A percentile compares a stretch with the other conserved stretches of the same genome.
Conservation (phyloP, 2,888 invertebrate genomes). For the Exocentrus adspersus region DNA sequence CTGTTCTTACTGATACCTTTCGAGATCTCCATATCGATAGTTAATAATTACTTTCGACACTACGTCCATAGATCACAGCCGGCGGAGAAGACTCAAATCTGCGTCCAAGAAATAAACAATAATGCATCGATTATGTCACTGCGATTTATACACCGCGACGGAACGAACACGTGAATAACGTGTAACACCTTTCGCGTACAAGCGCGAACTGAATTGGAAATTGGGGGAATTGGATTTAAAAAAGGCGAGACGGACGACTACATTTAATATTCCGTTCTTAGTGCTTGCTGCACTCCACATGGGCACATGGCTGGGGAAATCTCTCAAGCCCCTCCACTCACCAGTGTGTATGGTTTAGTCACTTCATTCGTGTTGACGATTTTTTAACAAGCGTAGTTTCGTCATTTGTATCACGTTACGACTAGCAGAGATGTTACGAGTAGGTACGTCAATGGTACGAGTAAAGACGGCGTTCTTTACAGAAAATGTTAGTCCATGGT, state of each 20-base stretch:
- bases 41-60: constrained; percentile 27
- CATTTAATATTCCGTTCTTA: constrained; percentile 2
- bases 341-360: too few relatives aligned
- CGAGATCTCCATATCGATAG: constrained; percentile 19
- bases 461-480: too few relatives aligned
- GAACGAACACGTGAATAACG: too few relatives aligned
- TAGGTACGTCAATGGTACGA: too few relatives aligned
- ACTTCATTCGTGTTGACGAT: too few relatives aligned
- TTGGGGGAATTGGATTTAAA: too few relatives aligned
- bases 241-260: background rate
- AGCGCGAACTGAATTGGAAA: too few relatives aligned
- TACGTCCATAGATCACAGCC: background rate
- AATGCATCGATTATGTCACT: constrained; percentile 7
- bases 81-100: background rate
- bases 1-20: constrained; percentile 22
- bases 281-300: background rate
- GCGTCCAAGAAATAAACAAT: background rate
- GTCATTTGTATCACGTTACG: too few relatives aligned
- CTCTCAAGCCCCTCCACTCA: background rate
- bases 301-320: constrained; percentile 7
- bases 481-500: too few relatives aligned
- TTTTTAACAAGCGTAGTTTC: too few relatives aligned
- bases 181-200: too few relatives aligned
- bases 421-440: too few relatives aligned
- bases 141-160: background rate